phyloP scores from a whole-genome alignment of 2,113 vertebrate species.

The Aldabrachelys gigantea region DNA sequence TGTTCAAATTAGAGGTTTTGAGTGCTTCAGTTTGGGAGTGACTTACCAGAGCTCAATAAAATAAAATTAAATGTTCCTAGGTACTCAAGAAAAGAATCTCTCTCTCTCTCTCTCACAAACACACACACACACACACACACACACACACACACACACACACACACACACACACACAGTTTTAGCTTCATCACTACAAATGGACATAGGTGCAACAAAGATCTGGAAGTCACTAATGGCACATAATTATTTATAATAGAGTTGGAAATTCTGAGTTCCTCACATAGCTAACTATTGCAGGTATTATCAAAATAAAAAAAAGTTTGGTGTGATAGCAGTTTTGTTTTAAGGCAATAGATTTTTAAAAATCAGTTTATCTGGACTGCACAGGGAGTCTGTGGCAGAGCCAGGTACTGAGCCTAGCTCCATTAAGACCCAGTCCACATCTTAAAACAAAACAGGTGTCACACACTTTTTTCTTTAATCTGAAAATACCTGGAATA shows the following conservation, averaged over 20 bases:
- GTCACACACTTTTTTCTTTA: not conserved
- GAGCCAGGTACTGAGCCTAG: not conserved
- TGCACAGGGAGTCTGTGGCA: fast-evolving
- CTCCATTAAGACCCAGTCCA: not conserved
- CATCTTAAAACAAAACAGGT: not conserved
- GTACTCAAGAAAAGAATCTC: not conserved
- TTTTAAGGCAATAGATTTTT: slow-evolving; percentile 1
- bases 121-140: no score
- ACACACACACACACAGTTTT: slow-evolving; percentile 17
- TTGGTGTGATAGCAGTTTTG: slow-evolving; percentile 29
- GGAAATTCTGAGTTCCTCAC: slow-evolving; percentile 26
- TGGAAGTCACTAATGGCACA: slow-evolving; percentile 62
- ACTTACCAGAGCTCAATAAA: not conserved
- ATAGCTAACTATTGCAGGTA: slow-evolving; percentile 61
- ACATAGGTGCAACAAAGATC: slow-evolving; percentile 37
- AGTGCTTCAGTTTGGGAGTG: slow-evolving; percentile 34
- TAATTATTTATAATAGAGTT: slow-evolving; percentile 61
- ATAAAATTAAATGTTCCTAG: slow-evolving; percentile 27
- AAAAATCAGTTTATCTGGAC: not conserved
- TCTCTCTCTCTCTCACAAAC: not conserved
- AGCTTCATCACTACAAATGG: not conserved
- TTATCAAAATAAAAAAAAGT: slow-evolving; percentile 50
- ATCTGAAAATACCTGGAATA: not conserved
- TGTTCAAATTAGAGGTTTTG: slow-evolving; percentile 60
- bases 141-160: no score